Conservation (phyloP, 2,797 vertebrate genomes). For the Chromobotia macracanthus region DNA sequence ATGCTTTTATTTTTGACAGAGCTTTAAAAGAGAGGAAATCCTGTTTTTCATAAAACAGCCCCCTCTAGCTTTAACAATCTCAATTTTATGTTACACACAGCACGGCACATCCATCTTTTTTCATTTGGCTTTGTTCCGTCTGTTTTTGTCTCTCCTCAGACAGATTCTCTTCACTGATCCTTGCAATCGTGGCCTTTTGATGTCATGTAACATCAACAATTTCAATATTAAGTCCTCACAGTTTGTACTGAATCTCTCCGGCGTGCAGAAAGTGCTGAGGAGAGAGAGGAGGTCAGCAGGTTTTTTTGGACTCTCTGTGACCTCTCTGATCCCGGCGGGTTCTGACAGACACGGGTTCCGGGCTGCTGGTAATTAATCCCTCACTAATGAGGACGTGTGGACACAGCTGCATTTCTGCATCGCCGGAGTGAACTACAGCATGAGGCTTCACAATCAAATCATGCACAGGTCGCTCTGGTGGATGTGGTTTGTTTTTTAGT, state of each 20-base stretch:
- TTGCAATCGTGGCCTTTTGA: conserved; percentile 26
- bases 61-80: background rate
- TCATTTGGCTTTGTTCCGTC: background rate
- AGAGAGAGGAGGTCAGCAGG: conserved; percentile 45
- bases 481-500: background rate
- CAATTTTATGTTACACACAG: background rate
- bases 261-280: conserved; percentile 47
- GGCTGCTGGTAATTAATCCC: conserved; percentile 61
- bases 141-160: conserved; percentile 18
- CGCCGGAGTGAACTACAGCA: conserved; percentile 23
- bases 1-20: background rate
- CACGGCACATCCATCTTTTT: background rate
- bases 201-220: conserved; percentile 26
- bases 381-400: conserved; percentile 60
- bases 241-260: conserved; percentile 22
- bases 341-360: conserved; percentile 34
- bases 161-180: conserved; percentile 1
- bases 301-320: conserved; percentile 50
- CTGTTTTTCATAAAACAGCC: background rate
- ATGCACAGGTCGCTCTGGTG: background rate
- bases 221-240: conserved; percentile 21
- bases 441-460: conserved; percentile 5
- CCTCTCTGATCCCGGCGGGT: conserved; percentile 49
- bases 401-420: conserved; percentile 60
- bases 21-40: background rate